Evolutionary conservation across 2,113 vertebrate genomes (phyloP).

Genomic region (Aldabrachelys gigantea): DNA sequence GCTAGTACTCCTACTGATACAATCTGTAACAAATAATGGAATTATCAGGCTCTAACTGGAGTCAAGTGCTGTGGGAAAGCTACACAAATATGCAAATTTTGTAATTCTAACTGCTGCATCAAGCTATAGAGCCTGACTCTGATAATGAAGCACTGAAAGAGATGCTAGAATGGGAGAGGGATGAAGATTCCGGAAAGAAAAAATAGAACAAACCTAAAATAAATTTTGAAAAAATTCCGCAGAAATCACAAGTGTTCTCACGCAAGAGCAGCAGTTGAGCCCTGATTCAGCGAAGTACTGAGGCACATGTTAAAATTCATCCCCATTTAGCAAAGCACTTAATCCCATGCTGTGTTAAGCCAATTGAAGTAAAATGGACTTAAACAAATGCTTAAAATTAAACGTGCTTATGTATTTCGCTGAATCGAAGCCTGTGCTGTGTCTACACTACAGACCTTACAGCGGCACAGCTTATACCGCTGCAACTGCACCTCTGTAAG

Average conservation of each 20-base stretch:
- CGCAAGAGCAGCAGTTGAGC: neutral
- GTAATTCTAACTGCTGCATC: neutral
- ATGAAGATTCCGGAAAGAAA: neutral
- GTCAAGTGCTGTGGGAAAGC: neutral
- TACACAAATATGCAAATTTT: neutral
- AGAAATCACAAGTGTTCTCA: rapidly evolving
- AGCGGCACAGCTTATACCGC: no score
- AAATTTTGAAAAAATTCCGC: neutral
- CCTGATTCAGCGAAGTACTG: neutral
- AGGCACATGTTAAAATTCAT: rapidly evolving
- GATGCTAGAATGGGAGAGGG: neutral
- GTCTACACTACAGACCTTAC: no score
- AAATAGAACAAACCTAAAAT: neutral
- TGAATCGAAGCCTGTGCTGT: neutral
- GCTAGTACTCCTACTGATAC: neutral
- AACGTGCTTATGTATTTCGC: neutral
- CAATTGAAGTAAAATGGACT: neutral
- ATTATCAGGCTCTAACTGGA: neutral
- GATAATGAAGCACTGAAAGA: neutral
- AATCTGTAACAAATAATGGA: neutral
- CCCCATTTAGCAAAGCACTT: neutral
- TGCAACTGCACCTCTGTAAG: no score
- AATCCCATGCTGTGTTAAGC: rapidly evolving
- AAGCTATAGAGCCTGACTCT: neutral
- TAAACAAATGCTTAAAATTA: neutral